These are phyloP conservation scores for Harpagus bidentatus DNA, from an alignment of 2,113 vertebrate genomes.

Conservation along the genomic window DNA sequence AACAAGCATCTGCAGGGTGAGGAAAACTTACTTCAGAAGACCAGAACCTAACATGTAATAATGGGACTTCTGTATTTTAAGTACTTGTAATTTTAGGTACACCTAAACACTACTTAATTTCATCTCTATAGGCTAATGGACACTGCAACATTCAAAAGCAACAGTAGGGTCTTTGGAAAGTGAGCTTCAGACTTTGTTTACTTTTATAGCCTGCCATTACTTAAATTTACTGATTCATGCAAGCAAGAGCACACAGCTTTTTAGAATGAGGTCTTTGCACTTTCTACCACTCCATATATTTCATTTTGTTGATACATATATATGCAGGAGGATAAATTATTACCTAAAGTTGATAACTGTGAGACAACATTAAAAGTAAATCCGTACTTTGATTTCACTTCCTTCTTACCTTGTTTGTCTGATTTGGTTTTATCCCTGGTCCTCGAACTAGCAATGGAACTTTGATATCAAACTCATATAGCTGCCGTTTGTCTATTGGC, in stretches of 20 bases:
- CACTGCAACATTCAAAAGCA: neutral
- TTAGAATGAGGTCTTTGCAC: neutral
- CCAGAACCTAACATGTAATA: neutral
- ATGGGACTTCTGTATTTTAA: neutral
- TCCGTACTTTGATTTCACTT: neutral
- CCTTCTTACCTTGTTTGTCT: constrained; percentile 83
- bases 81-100: neutral
- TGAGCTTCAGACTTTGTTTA: neutral
- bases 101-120: neutral
- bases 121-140: neutral
- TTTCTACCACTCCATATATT: neutral
- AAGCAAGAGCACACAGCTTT: neutral
- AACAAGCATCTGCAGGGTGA: constrained; percentile 80
- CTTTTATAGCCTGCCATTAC: neutral
- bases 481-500: constrained; percentile 94
- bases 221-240: neutral
- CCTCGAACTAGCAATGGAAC: constrained; percentile 94
- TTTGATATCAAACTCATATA: constrained; percentile 97
- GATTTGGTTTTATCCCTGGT: constrained; percentile 91
- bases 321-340: neutral
- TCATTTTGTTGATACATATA: neutral
- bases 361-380: neutral
- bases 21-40: neutral
- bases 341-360: neutral
- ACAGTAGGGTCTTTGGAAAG: neutral